Base-by-base conservation (phyloP, 1,140 invertebrate genomes). In the Cotesia chilonis region DNA sequence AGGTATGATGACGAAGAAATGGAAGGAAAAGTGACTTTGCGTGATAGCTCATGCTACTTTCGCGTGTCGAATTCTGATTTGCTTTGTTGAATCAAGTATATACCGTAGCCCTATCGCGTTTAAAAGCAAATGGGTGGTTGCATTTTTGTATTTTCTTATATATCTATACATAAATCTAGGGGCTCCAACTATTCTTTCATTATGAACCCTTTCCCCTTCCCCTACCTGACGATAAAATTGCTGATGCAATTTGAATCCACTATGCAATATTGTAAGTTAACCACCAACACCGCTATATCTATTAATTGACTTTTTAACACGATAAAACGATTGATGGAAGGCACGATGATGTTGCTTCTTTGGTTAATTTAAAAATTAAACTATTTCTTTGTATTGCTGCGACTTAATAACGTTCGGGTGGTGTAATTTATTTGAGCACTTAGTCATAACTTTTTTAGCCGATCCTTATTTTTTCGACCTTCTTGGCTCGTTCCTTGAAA, bases 11-110 rank as follows among this genome's bases (percentile, higher is more conserved):
- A 28, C 12, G n/a, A 60, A 28, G 66, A 47, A 47, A 47, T 10
- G 12, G 51, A 68, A 47, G 54, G 64, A 71, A 75, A 77, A 75
- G 74, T 74, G 77, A 81, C 78, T 75, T 85, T 78, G 85, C 84
- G 84, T 87, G 85, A 83, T 87, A 77, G 77, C 77, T 84, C 82
- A 81, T 84, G 78, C 79, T 75, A 76, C 75, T 79, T 76, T 87
- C 75, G 85, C 85, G 84, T 87, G 85, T 87, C 84, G 84, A 87
- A 85, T 80, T 84, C 81, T 85, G 85, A 85, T 87, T 87, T 85
- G 84, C 84, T 85, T 87, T 84, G 84, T 82, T 82, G 84, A 85
- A 85, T 85, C 84, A 84, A 86, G 82, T 84, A 79, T 86, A 83
- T 76, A 82, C 75, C 47, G 10, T 63, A 52, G 51, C 68, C 51